Percentiles rank a stretch among this genome's conserved stretches.
These are phyloP conservation scores for Amia ocellicauda DNA, from an alignment of 2,113 vertebrate species.

Conservation along the genomic window DNA sequence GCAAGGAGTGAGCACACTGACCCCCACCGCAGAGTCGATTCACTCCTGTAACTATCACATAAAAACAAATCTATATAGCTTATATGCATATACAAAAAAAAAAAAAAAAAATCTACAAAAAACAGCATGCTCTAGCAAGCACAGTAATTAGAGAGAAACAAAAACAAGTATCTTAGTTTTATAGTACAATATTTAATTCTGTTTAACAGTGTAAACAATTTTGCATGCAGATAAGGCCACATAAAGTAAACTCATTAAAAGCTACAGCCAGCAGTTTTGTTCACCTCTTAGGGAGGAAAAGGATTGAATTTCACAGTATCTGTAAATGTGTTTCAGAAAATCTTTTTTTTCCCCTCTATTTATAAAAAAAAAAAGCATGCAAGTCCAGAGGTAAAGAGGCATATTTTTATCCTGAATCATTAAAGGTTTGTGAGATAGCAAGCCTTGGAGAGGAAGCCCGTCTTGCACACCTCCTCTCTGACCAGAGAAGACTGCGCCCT, in stretches of 20 bases:
- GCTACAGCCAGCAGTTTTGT: background rate
- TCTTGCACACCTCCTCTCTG: background rate
- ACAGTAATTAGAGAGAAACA: slow-evolving; percentile 38
- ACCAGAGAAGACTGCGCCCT: background rate
- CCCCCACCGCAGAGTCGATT: slow-evolving; percentile 29
- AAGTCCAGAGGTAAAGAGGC: too few relatives aligned
- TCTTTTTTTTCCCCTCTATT: too few relatives aligned
- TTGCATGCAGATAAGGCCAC: slow-evolving; percentile 60
- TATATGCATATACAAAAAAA: slow-evolving; percentile 54
- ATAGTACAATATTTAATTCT: slow-evolving; percentile 63
- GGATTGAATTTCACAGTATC: too few relatives aligned
- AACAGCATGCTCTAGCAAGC: slow-evolving; percentile 57
- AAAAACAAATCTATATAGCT: slow-evolving; percentile 51
- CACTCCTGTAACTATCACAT: slow-evolving; percentile 49
- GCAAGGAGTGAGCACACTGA: slow-evolving; percentile 23
- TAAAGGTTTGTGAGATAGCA: too few relatives aligned
- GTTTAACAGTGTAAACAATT: slow-evolving; percentile 62
- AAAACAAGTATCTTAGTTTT: slow-evolving; percentile 46
- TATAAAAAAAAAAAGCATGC: too few relatives aligned
- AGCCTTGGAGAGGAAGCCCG: too few relatives aligned
- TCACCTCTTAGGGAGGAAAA: too few relatives aligned
- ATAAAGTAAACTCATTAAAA: slow-evolving; percentile 57
- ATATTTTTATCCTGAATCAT: too few relatives aligned
- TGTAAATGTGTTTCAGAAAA: too few relatives aligned
- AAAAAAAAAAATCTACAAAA: slow-evolving; percentile 41